Conservation (phyloP, 2,113 vertebrate genomes). For the Struthidea cinerea region DNA sequence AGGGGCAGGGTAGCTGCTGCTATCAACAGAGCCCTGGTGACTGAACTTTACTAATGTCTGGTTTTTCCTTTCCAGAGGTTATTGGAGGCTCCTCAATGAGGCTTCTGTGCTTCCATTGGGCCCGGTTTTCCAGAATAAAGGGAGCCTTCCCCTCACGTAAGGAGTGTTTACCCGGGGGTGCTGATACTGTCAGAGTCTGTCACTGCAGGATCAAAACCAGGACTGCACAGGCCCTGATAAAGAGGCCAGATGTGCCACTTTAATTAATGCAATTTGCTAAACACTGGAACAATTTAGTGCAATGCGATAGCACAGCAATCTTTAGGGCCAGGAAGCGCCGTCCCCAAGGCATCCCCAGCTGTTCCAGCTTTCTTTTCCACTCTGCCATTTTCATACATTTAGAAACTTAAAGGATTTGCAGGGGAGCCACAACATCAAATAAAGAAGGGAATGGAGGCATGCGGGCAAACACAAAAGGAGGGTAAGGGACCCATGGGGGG, state of each 20-base stretch:
- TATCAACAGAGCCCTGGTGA: neutral
- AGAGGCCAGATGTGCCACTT: constrained; percentile 46
- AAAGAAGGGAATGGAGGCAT: neutral
- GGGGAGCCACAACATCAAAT: neutral
- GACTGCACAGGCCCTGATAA: constrained; percentile 32
- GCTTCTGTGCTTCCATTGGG: neutral
- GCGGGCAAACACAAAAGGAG: neutral
- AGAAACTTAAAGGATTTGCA: neutral
- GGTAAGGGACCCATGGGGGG: neutral
- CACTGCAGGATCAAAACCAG: constrained; percentile 50
- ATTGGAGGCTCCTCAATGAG: neutral
- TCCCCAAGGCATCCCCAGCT: constrained; percentile 25
- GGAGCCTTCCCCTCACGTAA: neutral
- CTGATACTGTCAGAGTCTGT: constrained; percentile 26
- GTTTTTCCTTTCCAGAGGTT: neutral
- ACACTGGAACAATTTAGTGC: constrained; percentile 25
- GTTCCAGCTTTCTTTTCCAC: neutral
- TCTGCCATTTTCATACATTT: neutral
- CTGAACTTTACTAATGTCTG: neutral
- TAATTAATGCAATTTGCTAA: constrained; percentile 62
- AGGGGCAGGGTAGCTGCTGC: neutral
- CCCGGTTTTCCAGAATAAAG: neutral
- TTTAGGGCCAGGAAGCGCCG: neutral
- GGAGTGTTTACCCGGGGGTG: neutral
- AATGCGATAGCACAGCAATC: neutral